Evolutionary conservation across 2,888 invertebrate species (phyloP), one percentile per base, ranked within the genome.

Genomic region (Crossocerus cetratus): DNA sequence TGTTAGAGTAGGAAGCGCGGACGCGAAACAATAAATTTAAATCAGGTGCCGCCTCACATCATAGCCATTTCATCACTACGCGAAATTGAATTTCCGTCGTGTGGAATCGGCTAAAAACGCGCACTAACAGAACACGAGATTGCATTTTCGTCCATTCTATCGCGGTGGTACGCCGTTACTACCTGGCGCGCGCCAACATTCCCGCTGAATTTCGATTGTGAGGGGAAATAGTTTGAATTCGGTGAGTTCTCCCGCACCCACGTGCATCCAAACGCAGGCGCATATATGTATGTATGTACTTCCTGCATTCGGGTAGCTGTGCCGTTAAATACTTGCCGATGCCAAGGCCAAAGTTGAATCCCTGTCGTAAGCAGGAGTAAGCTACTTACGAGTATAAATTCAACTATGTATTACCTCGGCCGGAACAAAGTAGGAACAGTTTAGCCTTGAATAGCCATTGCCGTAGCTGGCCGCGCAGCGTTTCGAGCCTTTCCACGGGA

Each of bases 361-460:
- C 72, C 63, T 58, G 72, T 59, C 56, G 68, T 77, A 80, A 80
- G 80, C 70, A 74, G 64, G 58, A 61, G 65, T 72, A 72, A 80
- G 80, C 77, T 74, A 77, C 79, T 80, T 80, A 79, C 58, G 20
- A 53, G 54, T 68, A 70, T 74, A 80, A 80, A 80, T 72, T 70
- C 67, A 49, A 49, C 54, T 59, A 32, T 42, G 72, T 69, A 66
- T 59, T 65, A 66, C 22, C 44, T 8, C 11, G 32, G 32, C 32
- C 65, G 43, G 57, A 66, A 54, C 65, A 72, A 74, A 77, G 79
- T 69, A 65, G n/a, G 74, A 80, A 80, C 73, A 66, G 77, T 72
- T 80, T 74, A 70, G 21, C 62, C 60, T 67, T 63, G 67, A 72
- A 72, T 45, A 66, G 32, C 72, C 58, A 61, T 65, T 74, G 57